These are phyloP conservation scores for Octodon degus DNA, from an alignment of 2,113 vertebrate species.

Conservation along the genomic window DNA sequence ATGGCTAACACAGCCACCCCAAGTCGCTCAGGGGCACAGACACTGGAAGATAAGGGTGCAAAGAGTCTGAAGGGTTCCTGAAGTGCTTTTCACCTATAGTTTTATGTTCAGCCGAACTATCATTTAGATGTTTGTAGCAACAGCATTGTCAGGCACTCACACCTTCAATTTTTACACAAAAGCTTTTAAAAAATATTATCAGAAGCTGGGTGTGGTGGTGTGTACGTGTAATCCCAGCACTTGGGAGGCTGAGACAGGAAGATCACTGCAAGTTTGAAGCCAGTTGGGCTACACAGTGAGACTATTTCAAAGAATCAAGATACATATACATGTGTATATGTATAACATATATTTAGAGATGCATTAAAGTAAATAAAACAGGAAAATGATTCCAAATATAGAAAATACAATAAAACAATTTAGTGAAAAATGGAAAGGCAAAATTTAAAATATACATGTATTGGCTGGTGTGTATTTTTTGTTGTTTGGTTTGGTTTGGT, in stretches of 20 bases:
- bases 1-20: background rate
- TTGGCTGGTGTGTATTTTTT: background rate
- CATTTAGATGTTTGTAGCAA: background rate
- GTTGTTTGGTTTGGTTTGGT: background rate
- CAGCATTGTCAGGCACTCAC: background rate
- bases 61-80: background rate
- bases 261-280: background rate
- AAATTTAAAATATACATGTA: background rate
- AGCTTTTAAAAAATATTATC: background rate
- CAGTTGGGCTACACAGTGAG: background rate
- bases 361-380: background rate
- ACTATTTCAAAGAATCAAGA: background rate
- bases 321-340: too few species aligned
- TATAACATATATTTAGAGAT: background rate
- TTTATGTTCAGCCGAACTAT: background rate
- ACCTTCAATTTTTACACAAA: background rate
- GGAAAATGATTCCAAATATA: background rate
- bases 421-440: background rate
- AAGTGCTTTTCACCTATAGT: background rate
- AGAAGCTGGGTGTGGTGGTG: background rate
- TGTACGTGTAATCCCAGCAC: background rate
- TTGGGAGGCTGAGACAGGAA: background rate
- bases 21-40: background rate
- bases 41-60: too few species aligned
- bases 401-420: background rate